Evolutionary conservation across 2,113 vertebrate genomes (phyloP), one percentile per base, ranked within the genome.

Genomic region (Lamprotornis superbus): DNA sequence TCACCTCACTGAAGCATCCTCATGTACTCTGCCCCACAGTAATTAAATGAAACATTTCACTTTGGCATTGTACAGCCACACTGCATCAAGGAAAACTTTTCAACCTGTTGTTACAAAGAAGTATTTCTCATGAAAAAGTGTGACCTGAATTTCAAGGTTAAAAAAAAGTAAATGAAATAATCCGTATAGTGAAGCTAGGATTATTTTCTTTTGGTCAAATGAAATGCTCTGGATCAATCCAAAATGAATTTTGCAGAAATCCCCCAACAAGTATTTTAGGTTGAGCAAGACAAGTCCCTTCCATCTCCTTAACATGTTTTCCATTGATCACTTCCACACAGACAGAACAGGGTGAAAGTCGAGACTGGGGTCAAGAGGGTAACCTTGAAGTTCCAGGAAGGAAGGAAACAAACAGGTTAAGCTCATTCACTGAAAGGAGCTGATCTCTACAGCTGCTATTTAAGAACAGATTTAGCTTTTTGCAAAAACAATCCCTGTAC

Each of bases 281-380:
- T 92, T 78, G 94, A 90, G 83, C 68, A 81, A 86, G 92, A 96
- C 93, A 94, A 60, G 93, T 87, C 76, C 52, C 56, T 90, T 96
- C 89, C 89, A 92, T 96, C 94, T 96, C 80, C 69, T 73, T 95
- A 95, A 97, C 44, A 13, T 71, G 73, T 64, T 97, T 96, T 92
- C 47, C 86, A 96, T 96, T 87, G 96, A 94, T 95, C 80, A 31
- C 27, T 86, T 77, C 63, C 50, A 55, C 42, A 81, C 27, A 81
- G 69, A 70, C 35, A 67, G 64, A 40, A 13, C 16, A 69, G 70
- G 64, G 31, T 60, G 69, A 64, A 93, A 92, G 79, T 86, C 83
- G 82, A 85, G 64, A 11, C 73, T 55, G 61, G 42, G 88, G 71
- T 89, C 88, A 84, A 68, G 60, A 78, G 40, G 49, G 75, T 31